phyloP scores from a whole-genome alignment of 2,797 vertebrate species.

The Rhodeus uyekii region DNA sequence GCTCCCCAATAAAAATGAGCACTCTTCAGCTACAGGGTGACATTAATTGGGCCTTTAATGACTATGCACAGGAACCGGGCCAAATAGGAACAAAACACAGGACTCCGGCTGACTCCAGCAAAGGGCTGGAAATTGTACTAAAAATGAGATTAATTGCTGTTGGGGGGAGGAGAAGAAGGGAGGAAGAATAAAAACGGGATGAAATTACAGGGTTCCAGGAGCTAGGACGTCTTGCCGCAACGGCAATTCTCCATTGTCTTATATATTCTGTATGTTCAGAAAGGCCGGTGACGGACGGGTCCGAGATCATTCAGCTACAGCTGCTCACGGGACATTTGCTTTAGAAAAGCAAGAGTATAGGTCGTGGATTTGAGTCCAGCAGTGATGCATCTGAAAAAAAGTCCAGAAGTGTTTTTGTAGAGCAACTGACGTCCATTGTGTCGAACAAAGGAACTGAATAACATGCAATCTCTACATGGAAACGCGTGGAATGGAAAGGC shows the following conservation, averaged over 20 bases:
- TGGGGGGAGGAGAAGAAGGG: conserved; percentile 95
- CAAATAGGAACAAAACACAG: conserved; percentile 99
- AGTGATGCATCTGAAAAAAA: background rate
- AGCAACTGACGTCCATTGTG: background rate
- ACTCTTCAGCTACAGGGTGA: conserved; percentile 99
- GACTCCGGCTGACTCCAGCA: conserved; percentile 99
- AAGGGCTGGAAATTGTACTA: conserved; percentile 99
- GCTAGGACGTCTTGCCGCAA: conserved; percentile 93
- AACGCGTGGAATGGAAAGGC: background rate
- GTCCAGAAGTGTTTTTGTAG: background rate
- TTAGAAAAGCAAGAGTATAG: background rate
- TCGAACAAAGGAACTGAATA: background rate
- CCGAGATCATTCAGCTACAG: conserved; percentile 39
- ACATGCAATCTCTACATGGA: background rate
- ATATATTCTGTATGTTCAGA: conserved; percentile 83
- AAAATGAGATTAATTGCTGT: conserved; percentile 99
- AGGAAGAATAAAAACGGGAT: conserved; percentile 92
- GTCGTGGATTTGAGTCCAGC: background rate
- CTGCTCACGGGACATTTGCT: background rate
- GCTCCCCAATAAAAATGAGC: conserved; percentile 99
- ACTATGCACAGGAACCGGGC: conserved; percentile 99
- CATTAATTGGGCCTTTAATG: conserved; percentile 99
- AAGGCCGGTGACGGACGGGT: conserved; percentile 54
- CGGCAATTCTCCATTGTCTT: conserved; percentile 91
- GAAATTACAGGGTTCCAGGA: conserved; percentile 99